Base-by-base conservation (phyloP, 2,888 invertebrate genomes). In the Urechis unicinctus region DNA sequence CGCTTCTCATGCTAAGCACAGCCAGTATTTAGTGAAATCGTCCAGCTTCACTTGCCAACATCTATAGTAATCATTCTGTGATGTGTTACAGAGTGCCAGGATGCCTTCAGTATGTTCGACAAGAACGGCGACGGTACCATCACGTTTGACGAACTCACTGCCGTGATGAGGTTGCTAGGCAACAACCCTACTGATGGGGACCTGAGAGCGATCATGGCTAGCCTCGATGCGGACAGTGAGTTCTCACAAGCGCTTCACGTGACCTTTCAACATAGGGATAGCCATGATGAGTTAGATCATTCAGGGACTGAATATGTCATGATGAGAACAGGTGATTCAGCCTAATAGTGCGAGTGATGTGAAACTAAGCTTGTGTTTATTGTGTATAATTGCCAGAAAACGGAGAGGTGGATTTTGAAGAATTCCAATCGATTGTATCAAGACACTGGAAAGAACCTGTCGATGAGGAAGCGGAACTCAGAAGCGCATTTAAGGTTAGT, bases 111-210 rank as follows among this genome's bases (percentile, higher is more conserved):
- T n/a, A n/a, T 52, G 49, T 56, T 56, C 28, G 56, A 56, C 56
- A 42, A 36, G n/a, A 44, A 56, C 29, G 54, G 54, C 9, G 49
- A 54, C 29, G 57, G 57, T 6, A 44, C 26, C 41, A 57, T 57
- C 28, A 29, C 43, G 13, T 54, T 21, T 30, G 53, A 44, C 9
- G 57, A 57, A 49, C 24, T 57, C 28, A 41, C 50, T 24, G 42
- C 47, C 24, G 51, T 57, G 30, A 53, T 57, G 53, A 29, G 57
- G 29, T 13, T 54, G 26, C 54, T 57, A 3, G 54, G 57, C 50
- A 57, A 57, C 46, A 57, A 57, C 47, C 57, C 57, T 13, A 57
- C 53, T 17, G 57, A 57, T 3, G 22, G 44, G 22, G 53, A 57
- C 25, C 21, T 53, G 9, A 4, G 22, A 4, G 36, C 36, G 3